Base-by-base conservation (phyloP, 2,888 invertebrate species). In the Rutpela maculata region DNA sequence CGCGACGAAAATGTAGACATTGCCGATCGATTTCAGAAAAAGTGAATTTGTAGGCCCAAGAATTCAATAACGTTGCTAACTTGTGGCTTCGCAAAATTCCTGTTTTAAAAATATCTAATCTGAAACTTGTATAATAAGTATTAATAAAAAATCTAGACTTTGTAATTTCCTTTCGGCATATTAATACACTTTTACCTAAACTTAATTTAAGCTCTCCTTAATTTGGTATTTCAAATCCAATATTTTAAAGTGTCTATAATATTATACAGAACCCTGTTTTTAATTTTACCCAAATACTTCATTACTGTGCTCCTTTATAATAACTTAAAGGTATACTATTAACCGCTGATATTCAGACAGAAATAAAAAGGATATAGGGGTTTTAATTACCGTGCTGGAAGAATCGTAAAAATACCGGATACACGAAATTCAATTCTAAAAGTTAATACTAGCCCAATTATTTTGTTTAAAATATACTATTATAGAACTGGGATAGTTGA, bases 281-380 rank as follows among this genome's bases (percentile, higher is more conserved):
- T 38, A 66, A 43, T 66, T 50, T 50, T 19, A 19, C 65, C 38
- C 43, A 50, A 66, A 66, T 35, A 66, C 19, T 38, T 19, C 43
- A 66, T 43, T 66, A 43, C 12, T 18, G 38, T 17, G 15, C 43
- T 35, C 38, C 59, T 18, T 18, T 50, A 38, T 66, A 66, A 31
- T 35, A 35, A 63, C 17, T 63, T 35, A n/a, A 31, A 66, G 65
- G 65, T 66, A 66, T 43, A 17, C 65, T 66, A 66, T 43, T 66
- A 66, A 1, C n/a, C 17, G 43, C 38, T 66, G 43, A 50, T 66
- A 31, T n/a, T n/a, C 63, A 50, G 38, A 38, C 59, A 59, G 22
- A 18, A 59, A 59, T 50, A 50, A 50, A 50, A 50, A 50, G n/a
- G 50, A 50, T 43, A 15, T 6, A 50, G 50, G 50, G 50, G 50